Evolutionary conservation across 1,140 invertebrate species (phyloP).

Genomic region (Ostrea edulis): DNA sequence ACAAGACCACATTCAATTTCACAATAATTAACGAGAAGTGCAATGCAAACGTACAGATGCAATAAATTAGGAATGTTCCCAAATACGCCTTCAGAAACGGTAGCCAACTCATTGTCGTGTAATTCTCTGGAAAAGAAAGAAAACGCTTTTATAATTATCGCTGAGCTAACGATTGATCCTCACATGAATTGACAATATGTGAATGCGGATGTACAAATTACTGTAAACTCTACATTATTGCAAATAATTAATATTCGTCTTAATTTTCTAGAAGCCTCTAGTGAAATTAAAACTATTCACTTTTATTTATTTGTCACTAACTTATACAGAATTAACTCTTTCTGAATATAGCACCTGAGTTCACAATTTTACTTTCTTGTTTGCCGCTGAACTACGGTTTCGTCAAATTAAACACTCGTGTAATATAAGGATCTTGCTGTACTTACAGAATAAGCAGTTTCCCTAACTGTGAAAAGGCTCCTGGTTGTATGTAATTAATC

Average conservation of each 20-base stretch:
- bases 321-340: too few species aligned
- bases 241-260: too few species aligned
- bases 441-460: conserved; percentile 63
- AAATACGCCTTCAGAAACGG: conserved; percentile 43
- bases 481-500: conserved; percentile 53
- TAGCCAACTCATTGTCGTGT: conserved; percentile 52
- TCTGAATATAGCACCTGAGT: too few species aligned
- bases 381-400: too few species aligned
- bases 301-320: too few species aligned
- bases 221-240: background rate
- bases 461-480: conserved; percentile 44
- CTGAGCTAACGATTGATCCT: too few species aligned
- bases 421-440: background rate
- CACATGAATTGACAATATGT: too few species aligned
- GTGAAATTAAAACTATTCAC: too few species aligned
- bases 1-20: background rate
- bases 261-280: too few species aligned
- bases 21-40: background rate
- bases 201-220: background rate
- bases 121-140: conserved; percentile 48
- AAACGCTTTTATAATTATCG: too few species aligned
- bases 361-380: too few species aligned
- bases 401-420: too few species aligned
- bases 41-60: conserved; percentile 50
- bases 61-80: conserved; percentile 48